A percentile compares a stretch with the other conserved stretches of the same genome.
phyloP scores from a whole-genome alignment of 1,140 invertebrate genomes.

The Oscheius sp. region DNA sequence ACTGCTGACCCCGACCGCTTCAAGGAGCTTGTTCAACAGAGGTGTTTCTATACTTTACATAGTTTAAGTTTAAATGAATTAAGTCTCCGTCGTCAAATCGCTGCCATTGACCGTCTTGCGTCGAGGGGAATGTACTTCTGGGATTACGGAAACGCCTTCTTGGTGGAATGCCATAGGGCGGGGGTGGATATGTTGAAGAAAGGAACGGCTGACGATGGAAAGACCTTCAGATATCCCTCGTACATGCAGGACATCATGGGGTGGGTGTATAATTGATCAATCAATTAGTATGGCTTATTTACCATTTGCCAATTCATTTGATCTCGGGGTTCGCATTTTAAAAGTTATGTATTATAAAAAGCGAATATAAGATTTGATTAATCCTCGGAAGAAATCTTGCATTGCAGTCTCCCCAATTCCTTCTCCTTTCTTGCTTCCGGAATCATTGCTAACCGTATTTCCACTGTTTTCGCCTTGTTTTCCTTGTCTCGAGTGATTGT shows the following conservation, averaged over 20 bases:
- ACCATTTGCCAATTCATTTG: no score
- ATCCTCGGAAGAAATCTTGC: no score
- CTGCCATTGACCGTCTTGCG: conserved; percentile 69
- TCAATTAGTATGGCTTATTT: no score
- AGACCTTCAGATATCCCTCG: conserved; percentile 70
- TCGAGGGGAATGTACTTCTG: conserved; percentile 69
- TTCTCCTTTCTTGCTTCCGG: no score
- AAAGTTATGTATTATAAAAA: no score
- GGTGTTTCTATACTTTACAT: conserved; percentile 58
- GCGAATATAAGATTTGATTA: no score
- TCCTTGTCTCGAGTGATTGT: no score
- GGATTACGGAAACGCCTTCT: conserved; percentile 74
- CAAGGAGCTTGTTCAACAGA: conserved; percentile 67
- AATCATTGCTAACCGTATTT: no score
- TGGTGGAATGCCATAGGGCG: conserved; percentile 70
- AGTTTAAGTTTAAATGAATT: conserved; percentile 26
- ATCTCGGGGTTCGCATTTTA: no score
- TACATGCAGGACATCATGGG: conserved; percentile 76
- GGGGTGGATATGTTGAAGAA: conserved; percentile 62
- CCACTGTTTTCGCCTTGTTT: no score
- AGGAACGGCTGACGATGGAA: conserved; percentile 59
- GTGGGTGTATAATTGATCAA: no score
- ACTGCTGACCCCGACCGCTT: conserved; percentile 66
- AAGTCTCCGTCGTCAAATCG: conserved; percentile 68
- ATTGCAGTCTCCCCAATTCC: no score